Conservation (phyloP, 2,797 vertebrate species). For the Gallinago stenura region DNA sequence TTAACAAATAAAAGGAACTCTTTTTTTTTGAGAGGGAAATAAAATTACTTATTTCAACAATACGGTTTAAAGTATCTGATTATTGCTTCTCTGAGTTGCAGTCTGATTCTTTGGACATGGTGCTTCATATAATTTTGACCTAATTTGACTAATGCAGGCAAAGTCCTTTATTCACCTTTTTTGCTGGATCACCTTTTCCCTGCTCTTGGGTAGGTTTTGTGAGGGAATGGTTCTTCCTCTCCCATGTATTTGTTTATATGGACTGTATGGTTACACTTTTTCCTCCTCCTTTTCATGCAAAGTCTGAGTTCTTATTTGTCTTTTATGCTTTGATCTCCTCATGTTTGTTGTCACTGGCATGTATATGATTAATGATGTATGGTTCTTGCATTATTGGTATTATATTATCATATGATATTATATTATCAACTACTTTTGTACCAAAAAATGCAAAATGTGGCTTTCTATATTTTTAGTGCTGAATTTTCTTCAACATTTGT, state of each 20-base stretch:
- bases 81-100: neutral
- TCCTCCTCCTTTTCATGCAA: neutral
- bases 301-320: neutral
- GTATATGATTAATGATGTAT: neutral
- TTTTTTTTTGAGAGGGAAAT: neutral
- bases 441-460: neutral
- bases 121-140: neutral
- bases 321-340: neutral
- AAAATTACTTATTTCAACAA: neutral
- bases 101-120: neutral
- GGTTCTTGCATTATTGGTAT: neutral
- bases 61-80: neutral
- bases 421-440: neutral
- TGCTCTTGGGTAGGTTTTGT: neutral
- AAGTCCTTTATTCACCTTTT: neutral
- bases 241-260: neutral
- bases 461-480: neutral
- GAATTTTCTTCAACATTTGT: neutral
- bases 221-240: neutral
- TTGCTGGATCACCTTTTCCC: neutral
- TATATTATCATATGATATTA: too few species aligned
- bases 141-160: neutral
- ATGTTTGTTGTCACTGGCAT: neutral
- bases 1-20: slow-evolving; percentile 45
- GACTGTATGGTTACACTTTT: neutral